Base-by-base conservation (phyloP, 2,888 invertebrate species). In the Tiphia femorata region DNA sequence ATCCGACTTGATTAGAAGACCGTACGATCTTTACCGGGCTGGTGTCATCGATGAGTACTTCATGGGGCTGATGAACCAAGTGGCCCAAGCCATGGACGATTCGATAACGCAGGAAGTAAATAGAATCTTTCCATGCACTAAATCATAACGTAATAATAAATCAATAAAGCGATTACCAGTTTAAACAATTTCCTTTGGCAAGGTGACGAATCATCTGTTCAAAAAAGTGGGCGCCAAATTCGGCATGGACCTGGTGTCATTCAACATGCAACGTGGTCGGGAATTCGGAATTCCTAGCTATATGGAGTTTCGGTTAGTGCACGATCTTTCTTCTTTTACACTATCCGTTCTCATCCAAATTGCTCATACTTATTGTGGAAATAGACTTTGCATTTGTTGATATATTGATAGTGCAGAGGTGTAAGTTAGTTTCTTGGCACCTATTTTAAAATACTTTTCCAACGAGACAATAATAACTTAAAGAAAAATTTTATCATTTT, bases 21-120 rank as follows among this genome's bases (percentile, higher is more conserved):
- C 96, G 0, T 95, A 92, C 80, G 95, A 96, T 83, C 85, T 96
- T 64, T 96, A 96, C 84, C 88, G 95, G 76, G 94, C 96, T 14
- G 95, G 96, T 50, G 93, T 95, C 2, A 85, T 96, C 23, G 96
- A 96, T 79, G 95, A 96, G 84, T 96, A 96, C 80, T 89, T 96
- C 27, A 94, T 95, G 93, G 96, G 96, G 29, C 85, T 96, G 63
- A 92, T 95, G 91, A 96, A 96, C 83, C 96, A 96, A 86, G 95
- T 95, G 17, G 95, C 96, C 1, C 95, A 96, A 84, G 95, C 95
- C 77, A 95, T 96, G 94, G 96, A 96, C 81, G 95, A 96, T 81
- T 95, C 95, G 0, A 94, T 96, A 66, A 96, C 96, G 0, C 86
- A 86, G 76, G 88, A 88, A 79, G 86, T 87, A 71, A 35, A n/a